Base-by-base conservation (phyloP, 2,797 vertebrate species). In the Pangasius sanitwongsei region DNA sequence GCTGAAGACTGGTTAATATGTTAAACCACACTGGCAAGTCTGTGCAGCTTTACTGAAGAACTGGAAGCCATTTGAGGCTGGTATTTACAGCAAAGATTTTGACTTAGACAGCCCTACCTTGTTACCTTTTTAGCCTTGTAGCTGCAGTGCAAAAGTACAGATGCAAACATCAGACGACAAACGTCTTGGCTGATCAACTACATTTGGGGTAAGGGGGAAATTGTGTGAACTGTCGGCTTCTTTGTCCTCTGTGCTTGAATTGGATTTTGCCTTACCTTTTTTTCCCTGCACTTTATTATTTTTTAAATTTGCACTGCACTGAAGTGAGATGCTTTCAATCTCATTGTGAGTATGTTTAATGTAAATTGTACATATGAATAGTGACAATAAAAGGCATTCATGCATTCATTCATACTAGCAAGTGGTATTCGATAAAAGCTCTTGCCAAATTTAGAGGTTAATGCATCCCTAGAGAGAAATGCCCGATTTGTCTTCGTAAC, bases 381-480 rank as follows among this genome's bases (percentile, higher is more conserved):
- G n/a, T n/a, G n/a, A n/a, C n/a, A n/a, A n/a, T n/a, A n/a, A n/a
- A n/a, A n/a, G n/a, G n/a, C n/a, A n/a, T n/a, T n/a, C n/a, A n/a
- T n/a, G n/a, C n/a, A n/a, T n/a, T n/a, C n/a, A n/a, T n/a, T n/a
- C n/a, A n/a, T 69, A 20, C 44, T 53, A 69, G 83, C 18, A 69
- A 55, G 83, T 34, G 9, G 2, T 18, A 11, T 53, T 53, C 28
- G 9, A 85, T 53, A 55, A 69, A 85, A 53, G 63, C 48, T 34
- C 63, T 69, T 69, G 63, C 63, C 63, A 85, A 70, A 53, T 85
- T 53, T 31, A 34, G 48, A 85, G 48, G 83, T 53, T 65, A 53
- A 84, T 84, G 63, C 28, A n/a, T 67, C 63, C 63, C 72, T 85
- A 75, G 48, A 37, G 72, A 78, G 82, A 63, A 77, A 48, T 48